Conservation (phyloP, 2,113 vertebrate species). For the Sinocyclocheilus grahami region DNA sequence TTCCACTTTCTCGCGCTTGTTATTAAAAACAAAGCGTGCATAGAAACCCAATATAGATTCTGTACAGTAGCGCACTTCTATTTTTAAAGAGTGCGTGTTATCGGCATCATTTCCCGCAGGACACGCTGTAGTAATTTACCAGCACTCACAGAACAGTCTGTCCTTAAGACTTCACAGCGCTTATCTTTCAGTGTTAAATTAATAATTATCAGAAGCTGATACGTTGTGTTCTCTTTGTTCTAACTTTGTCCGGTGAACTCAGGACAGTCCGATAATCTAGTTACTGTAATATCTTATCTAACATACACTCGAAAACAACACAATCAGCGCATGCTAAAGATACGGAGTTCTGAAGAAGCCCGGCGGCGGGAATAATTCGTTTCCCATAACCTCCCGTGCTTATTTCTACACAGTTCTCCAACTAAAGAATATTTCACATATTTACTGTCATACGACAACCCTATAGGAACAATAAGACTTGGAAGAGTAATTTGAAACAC, state of each 20-base stretch:
- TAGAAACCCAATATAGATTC: neutral
- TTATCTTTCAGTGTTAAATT: constrained; percentile 4
- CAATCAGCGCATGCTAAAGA: neutral
- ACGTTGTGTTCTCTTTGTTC: neutral
- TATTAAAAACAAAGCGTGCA: neutral
- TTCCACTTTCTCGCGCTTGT: too few species aligned
- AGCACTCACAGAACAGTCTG: neutral
- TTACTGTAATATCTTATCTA: neutral
- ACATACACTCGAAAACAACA: neutral
- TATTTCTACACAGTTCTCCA: too few species aligned
- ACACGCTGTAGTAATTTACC: too few species aligned
- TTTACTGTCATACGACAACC: too few species aligned
- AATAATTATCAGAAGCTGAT: neutral
- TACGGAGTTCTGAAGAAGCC: neutral
- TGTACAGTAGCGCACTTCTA: neutral
- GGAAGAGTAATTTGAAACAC: too few species aligned
- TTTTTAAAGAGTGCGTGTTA: neutral
- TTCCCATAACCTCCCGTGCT: too few species aligned
- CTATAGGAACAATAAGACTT: too few species aligned
- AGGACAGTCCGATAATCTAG: neutral
- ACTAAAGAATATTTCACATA: too few species aligned
- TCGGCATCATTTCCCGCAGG: too few species aligned
- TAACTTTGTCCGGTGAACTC: neutral
- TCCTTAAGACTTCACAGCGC: neutral
- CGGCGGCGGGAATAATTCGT: neutral